Percentiles rank a stretch among this genome's conserved stretches.
Evolutionary conservation across 2,888 invertebrate species (phyloP).

Genomic region (Magallana nippona): DNA sequence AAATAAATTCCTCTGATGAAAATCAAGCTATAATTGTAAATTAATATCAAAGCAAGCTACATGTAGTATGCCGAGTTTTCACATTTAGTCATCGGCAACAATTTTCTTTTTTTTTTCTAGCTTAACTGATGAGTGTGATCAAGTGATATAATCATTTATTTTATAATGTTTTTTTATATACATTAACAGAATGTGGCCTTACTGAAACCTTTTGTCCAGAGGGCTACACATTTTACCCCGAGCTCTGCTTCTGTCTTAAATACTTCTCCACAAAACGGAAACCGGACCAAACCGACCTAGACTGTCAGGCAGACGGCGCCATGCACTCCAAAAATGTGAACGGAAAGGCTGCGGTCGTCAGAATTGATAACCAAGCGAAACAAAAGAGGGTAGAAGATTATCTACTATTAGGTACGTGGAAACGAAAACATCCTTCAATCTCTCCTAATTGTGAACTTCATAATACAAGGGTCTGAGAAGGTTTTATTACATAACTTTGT

Average conservation of each 20-base stretch:
- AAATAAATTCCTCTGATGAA: too few relatives aligned
- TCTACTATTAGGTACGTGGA: not conserved
- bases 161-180: not conserved
- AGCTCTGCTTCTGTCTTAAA: slow-evolving; percentile 4
- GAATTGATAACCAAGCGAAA: not conserved
- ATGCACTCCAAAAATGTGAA: not conserved
- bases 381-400: not conserved
- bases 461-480: too few relatives aligned
- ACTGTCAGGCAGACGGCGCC: not conserved
- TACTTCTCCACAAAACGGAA: not conserved
- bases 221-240: not conserved
- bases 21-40: too few relatives aligned
- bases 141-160: not conserved
- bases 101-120: too few relatives aligned
- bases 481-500: too few relatives aligned
- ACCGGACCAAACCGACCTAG: not conserved
- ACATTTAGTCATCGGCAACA: too few relatives aligned
- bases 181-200: not conserved
- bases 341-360: not conserved
- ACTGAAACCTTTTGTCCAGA: not conserved
- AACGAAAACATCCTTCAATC: too few relatives aligned
- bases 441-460: too few relatives aligned
- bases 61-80: too few relatives aligned
- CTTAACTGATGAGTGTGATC: not conserved
- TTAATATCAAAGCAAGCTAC: too few relatives aligned